Conservation (phyloP, 2,797 vertebrate genomes). For the Phylloscopus collybita region DNA sequence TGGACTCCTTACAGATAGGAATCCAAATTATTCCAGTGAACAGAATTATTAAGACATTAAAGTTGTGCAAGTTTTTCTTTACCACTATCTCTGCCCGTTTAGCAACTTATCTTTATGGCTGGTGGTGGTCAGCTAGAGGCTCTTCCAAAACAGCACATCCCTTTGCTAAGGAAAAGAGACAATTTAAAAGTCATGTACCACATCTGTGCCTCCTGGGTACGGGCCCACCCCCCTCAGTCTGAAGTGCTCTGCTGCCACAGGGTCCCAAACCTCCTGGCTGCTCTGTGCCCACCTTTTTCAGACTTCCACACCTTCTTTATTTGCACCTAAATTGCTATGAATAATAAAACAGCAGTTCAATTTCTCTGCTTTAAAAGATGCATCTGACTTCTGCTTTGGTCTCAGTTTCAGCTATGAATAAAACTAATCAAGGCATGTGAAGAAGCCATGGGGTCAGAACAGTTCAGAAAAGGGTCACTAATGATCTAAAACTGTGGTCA, state of each 20-base stretch:
- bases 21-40: not conserved
- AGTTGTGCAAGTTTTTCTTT: not conserved
- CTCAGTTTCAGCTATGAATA: constrained; percentile 5
- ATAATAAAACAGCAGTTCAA: not conserved
- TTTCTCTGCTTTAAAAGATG: not conserved
- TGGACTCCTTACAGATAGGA: not conserved
- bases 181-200: not conserved
- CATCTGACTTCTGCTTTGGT: not conserved
- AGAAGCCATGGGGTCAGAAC: not conserved
- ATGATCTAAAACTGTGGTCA: not conserved
- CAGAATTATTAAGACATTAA: not conserved
- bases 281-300: not conserved
- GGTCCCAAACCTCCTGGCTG: not conserved
- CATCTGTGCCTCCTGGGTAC: not conserved
- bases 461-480: not conserved
- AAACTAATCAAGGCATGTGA: constrained; percentile 4
- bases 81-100: not conserved
- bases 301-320: not conserved
- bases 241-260: not conserved
- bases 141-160: not conserved
- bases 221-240: not conserved
- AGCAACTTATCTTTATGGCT: not conserved
- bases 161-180: not conserved
- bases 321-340: not conserved
- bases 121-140: not conserved